Conservation (phyloP, 2,888 invertebrate species). For the Aphodius granarius region DNA sequence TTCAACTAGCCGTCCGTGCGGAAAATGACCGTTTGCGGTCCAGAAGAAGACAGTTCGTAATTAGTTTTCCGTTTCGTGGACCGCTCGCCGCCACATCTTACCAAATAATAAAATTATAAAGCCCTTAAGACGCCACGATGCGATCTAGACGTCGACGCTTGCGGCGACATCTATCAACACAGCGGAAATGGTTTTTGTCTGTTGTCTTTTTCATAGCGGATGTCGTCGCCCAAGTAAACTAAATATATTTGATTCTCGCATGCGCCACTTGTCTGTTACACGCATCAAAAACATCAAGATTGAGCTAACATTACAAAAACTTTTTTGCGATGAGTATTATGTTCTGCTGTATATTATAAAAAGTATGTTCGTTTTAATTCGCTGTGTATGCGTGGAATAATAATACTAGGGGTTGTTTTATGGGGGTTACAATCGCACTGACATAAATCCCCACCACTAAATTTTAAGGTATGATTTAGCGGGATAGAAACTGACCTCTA, state of each 20-base stretch:
- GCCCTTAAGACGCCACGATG: neutral
- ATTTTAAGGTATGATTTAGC: neutral
- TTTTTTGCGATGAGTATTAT: no score
- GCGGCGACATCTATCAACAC: slow-evolving; percentile 7
- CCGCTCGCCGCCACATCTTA: slow-evolving; percentile 7
- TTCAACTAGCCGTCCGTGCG: slow-evolving; percentile 3
- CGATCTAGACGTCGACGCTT: neutral
- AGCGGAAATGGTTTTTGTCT: neutral
- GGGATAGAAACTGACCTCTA: neutral
- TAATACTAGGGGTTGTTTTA: neutral
- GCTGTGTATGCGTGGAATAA: neutral
- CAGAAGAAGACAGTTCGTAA: slow-evolving; percentile 14
- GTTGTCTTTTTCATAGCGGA: neutral
- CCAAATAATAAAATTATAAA: slow-evolving; percentile 13
- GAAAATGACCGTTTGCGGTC: slow-evolving; percentile 11
- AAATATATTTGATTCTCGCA: no score
- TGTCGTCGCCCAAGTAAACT: neutral
- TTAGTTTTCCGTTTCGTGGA: slow-evolving; percentile 11
- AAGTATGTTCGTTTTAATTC: no score
- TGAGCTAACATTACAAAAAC: no score
- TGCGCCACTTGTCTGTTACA: no score
- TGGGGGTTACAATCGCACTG: neutral
- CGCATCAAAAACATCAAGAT: no score
- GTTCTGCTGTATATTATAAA: no score
- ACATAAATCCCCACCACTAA: neutral